These are phyloP conservation scores for Oncorhynchus nerka DNA, from an alignment of 2,113 vertebrate genomes.

Conservation along the genomic window DNA sequence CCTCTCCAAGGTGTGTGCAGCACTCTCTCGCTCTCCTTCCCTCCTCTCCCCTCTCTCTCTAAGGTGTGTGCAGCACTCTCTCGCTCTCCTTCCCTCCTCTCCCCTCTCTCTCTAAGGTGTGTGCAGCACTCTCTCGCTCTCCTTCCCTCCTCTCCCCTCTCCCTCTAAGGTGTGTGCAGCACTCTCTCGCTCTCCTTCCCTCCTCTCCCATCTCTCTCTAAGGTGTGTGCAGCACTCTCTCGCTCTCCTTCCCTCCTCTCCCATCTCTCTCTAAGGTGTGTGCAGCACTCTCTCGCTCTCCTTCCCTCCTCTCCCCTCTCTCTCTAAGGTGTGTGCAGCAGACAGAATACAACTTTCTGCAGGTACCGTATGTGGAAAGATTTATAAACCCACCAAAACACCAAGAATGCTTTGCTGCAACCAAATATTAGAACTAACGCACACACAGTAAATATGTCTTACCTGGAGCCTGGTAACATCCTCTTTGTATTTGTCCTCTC, in stretches of 20 bases:
- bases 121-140: not conserved
- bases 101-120: not conserved
- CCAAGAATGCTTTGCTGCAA: not conserved
- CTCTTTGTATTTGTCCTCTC: constrained; percentile 47
- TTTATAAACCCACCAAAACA: not conserved
- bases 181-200: not conserved
- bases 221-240: not conserved
- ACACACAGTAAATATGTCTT: constrained; percentile 20
- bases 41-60: not conserved
- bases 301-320: too few relatives aligned
- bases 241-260: too few relatives aligned
- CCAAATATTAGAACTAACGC: too few relatives aligned
- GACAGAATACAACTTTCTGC: not conserved
- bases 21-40: not conserved
- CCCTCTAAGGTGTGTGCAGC: not conserved
- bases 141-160: too few relatives aligned
- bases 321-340: not conserved
- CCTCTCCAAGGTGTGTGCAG: not conserved
- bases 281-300: not conserved
- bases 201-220: not conserved
- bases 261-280: not conserved
- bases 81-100: too few relatives aligned
- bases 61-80: not conserved
- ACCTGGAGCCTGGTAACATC: constrained; percentile 39
- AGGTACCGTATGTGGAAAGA: not conserved